Evolutionary conservation across 2,797 vertebrate species (phyloP), one percentile per base, ranked within the genome.

Genomic region (Delichon dasypus): DNA sequence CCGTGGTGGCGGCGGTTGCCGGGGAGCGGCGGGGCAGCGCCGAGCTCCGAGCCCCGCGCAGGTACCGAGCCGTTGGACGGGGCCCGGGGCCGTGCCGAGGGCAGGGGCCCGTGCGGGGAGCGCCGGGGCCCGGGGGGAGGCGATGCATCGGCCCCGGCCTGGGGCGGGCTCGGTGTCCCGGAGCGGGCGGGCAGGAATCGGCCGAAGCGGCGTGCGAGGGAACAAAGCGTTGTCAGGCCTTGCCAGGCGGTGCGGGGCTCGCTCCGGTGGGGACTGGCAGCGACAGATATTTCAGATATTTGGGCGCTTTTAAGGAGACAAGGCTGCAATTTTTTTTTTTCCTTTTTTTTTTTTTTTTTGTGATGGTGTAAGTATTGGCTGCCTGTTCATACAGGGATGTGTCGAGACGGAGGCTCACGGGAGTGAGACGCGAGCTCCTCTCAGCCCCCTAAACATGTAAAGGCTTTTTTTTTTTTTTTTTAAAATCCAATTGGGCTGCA

Each of bases 191-290:
- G 68, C 55, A 11, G 76, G 4, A 5, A 12, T 2, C 11, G 19
- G 73, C 57, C 30, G 38, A 2, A 23, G 67, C 18, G 44, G 11
- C 21, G 64, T 20, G 75, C 30, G 58, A 10, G 74, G 53, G 25
- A 86, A 82, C 78, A 91, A 73, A 87, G 88, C 91, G 8, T 14
- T 22, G 72, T 5, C 62, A 17, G 91, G 77, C 81, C 84, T 64
- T 3, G 77, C 13, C 77, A 3, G 79, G 34, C 10, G 40, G 15
- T 16, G 74, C 50, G 6, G 8, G 58, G 42, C 57, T 15, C 14
- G 2, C 48, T 23, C 22, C 26, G 12, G 26, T 12, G 7, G 22
- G 13, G 10, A 14, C 16, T 34, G 70, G 32, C 54, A 5, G 26
- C 17, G 53, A 10, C 48, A 6, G 61, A 2, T 36, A 2, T 2